These are phyloP conservation scores for Alectura lathami DNA, from an alignment of 2,113 vertebrate species.

Conservation along the genomic window DNA sequence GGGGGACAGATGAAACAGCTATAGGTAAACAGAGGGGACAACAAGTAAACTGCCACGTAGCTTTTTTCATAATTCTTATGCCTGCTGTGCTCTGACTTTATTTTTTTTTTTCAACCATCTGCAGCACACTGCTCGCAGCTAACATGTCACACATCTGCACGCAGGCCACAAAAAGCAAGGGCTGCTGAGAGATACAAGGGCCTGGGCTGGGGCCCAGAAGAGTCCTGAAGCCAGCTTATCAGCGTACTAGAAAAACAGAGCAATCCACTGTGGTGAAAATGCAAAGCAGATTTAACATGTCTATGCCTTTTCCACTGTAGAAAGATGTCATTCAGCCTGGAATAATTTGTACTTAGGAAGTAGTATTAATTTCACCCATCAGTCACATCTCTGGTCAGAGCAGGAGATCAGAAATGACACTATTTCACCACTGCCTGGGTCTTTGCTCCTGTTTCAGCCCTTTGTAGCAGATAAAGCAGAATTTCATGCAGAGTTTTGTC, in stretches of 20 bases:
- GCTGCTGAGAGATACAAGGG: background rate
- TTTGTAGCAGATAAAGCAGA: background rate
- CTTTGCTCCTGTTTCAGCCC: background rate
- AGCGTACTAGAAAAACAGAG: background rate
- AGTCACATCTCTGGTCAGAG: background rate
- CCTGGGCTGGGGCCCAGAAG: background rate
- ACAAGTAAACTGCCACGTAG: background rate
- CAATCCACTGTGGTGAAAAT: background rate
- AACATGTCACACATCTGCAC: background rate
- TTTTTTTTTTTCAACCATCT: background rate
- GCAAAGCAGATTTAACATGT: background rate
- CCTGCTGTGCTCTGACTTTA: background rate
- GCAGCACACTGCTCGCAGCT: rapidly evolving
- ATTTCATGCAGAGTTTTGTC: rapidly evolving
- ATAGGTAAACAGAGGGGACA: background rate
- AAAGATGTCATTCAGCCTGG: background rate
- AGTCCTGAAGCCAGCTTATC: background rate
- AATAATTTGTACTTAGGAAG: background rate
- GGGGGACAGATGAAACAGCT: background rate
- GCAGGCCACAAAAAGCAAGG: background rate
- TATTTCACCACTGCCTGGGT: background rate
- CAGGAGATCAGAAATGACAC: background rate
- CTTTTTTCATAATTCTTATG: background rate
- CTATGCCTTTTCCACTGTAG: background rate
- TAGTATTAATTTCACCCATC: background rate